These are phyloP conservation scores for Drosophila affinis DNA, from an alignment of 2,888 invertebrate species.

Conservation along the genomic window DNA sequence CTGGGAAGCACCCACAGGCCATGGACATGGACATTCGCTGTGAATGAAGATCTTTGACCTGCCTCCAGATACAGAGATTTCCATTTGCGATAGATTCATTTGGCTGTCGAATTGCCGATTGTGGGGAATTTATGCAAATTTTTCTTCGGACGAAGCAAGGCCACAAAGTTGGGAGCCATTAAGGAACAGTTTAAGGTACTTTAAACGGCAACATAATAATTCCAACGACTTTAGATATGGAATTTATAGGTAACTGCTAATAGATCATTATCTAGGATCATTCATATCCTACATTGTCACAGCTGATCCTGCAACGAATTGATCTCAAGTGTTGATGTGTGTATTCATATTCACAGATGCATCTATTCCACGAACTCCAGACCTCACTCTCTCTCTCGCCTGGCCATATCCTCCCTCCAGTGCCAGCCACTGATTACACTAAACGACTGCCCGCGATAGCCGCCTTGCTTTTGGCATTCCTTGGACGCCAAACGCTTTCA, in stretches of 20 bases:
- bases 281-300: too few species aligned
- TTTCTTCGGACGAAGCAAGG: not conserved
- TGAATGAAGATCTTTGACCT: constrained; percentile 28
- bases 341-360: constrained; percentile 29
- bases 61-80: constrained; percentile 10
- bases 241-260: too few species aligned
- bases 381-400: constrained; percentile 3
- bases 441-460: constrained; percentile 64
- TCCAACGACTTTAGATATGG: too few species aligned
- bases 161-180: too few species aligned
- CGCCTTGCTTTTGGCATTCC: constrained; percentile 56
- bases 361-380: constrained; percentile 21
- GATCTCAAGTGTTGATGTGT: constrained; percentile 30
- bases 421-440: constrained; percentile 61
- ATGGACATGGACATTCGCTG: not conserved
- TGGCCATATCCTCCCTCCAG: constrained; percentile 4
- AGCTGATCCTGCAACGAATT: not conserved
- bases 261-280: too few species aligned
- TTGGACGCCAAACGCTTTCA: constrained; percentile 48
- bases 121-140: not conserved
- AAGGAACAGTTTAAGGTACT: too few species aligned
- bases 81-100: constrained; percentile 25
- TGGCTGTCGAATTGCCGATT: not conserved
- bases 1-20: not conserved
- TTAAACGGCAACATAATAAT: too few species aligned